Evolutionary conservation across 1,140 invertebrate genomes (phyloP).

Genomic region (Cotesia chilonis): DNA sequence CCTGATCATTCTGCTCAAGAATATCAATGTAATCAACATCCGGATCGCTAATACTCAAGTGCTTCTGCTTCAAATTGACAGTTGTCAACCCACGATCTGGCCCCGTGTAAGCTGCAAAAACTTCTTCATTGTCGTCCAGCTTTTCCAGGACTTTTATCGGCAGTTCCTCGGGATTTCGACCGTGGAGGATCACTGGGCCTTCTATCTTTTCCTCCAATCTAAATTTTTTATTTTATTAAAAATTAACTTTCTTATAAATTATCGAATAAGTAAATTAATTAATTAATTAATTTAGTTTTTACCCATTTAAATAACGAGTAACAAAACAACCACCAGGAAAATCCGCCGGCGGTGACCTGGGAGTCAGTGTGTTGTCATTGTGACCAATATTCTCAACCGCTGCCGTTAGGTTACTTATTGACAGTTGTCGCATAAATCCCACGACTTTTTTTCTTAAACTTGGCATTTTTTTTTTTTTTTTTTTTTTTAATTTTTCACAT

Average conservation of each 20-base stretch:
- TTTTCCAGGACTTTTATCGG: constrained; percentile 68
- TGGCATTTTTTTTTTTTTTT: constrained; percentile 66
- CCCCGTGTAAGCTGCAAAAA: constrained; percentile 77
- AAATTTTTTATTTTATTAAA: constrained; percentile 25
- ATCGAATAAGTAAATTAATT: constrained; percentile 34
- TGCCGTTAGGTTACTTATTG: constrained; percentile 71
- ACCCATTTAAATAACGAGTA: constrained; percentile 79
- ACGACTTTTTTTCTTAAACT: constrained; percentile 78
- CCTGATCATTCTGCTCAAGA: constrained; percentile 68
- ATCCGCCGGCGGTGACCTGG: constrained; percentile 56
- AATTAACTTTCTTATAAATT: not conserved
- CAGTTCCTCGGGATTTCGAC: constrained; percentile 73
- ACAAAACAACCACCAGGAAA: constrained; percentile 75
- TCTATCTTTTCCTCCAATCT: constrained; percentile 62
- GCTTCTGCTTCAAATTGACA: constrained; percentile 74
- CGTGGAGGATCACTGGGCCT: constrained; percentile 72
- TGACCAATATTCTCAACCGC: constrained; percentile 65
- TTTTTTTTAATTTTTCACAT: not conserved
- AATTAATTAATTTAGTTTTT: constrained; percentile 43
- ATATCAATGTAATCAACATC: constrained; percentile 82
- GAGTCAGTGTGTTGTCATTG: constrained; percentile 48
- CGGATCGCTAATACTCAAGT: constrained; percentile 72
- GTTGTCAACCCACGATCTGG: constrained; percentile 80
- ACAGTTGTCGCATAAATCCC: constrained; percentile 78
- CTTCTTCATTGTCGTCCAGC: constrained; percentile 66